Conservation (phyloP, 2,113 vertebrate genomes). For the Hemiprocne comata region DNA sequence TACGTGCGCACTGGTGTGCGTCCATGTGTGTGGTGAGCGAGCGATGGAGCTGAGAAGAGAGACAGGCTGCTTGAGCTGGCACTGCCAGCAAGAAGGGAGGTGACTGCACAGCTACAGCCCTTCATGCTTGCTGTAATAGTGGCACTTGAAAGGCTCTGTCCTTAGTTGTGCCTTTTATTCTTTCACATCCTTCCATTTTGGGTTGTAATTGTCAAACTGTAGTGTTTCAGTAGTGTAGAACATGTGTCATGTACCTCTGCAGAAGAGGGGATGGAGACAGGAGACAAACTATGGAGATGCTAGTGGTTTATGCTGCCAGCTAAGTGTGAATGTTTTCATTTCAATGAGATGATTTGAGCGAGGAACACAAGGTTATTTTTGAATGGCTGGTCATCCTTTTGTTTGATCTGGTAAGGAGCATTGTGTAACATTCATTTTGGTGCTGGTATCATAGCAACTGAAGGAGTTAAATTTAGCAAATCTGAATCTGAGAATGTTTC, state of each 20-base stretch:
- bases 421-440: not conserved
- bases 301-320: not conserved
- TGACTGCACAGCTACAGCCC: not conserved
- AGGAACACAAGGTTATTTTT: not conserved
- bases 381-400: slow-evolving; percentile 8
- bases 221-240: not conserved
- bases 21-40: fast-evolving
- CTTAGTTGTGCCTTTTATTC: not conserved
- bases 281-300: fast-evolving
- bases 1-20: not conserved
- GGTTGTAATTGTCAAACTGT: not conserved
- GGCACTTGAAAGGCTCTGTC: not conserved
- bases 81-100: not conserved
- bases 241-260: not conserved
- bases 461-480: slow-evolving; percentile 41
- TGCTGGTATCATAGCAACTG: slow-evolving; percentile 46
- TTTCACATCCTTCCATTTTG: not conserved
- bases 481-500: not conserved
- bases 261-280: not conserved
- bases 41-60: not conserved
- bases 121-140: fast-evolving
- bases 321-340: not conserved
- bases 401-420: not conserved
- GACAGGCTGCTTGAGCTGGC: not conserved
- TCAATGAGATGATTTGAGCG: not conserved